Conservation (phyloP, 2,888 invertebrate species). For the Physocephala rufipes region DNA sequence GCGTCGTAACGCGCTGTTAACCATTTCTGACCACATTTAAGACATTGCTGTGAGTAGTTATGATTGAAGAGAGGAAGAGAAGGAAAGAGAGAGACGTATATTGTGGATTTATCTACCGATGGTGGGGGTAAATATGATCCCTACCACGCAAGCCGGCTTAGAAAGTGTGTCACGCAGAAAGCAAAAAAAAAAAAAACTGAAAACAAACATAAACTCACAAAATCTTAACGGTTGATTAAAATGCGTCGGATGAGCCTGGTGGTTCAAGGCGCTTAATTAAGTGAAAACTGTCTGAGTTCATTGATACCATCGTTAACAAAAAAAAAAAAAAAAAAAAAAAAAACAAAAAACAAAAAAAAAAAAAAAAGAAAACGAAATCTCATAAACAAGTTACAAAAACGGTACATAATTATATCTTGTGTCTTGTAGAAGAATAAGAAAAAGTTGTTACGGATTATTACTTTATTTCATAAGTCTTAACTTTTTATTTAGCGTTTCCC, state of each 20-base stretch:
- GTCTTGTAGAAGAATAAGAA: too few species aligned
- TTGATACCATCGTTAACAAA: conserved; percentile 9
- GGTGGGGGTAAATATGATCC: background rate
- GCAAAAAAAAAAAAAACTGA: too few species aligned
- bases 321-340: too few species aligned
- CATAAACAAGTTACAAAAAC: too few species aligned
- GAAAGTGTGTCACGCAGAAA: conserved; percentile 27
- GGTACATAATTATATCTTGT: too few species aligned
- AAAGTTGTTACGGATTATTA: too few species aligned
- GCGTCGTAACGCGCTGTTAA: conserved; percentile 4
- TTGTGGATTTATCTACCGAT: too few species aligned
- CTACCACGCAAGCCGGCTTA: conserved; percentile 4
- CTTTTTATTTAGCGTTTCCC: too few species aligned
- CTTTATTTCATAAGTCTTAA: too few species aligned
- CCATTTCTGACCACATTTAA: conserved; percentile 8
- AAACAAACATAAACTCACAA: background rate
- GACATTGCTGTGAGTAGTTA: too few species aligned
- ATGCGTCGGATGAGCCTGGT: background rate
- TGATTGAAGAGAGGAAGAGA: background rate
- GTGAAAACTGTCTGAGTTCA: conserved; percentile 11
- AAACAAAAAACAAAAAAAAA: too few species aligned
- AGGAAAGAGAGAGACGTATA: background rate
- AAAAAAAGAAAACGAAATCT: too few species aligned
- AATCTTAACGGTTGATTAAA: background rate
- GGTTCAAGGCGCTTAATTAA: background rate